Evolutionary conservation across 2,797 vertebrate genomes (phyloP).

Genomic region (Ctenosaura bakeri): DNA sequence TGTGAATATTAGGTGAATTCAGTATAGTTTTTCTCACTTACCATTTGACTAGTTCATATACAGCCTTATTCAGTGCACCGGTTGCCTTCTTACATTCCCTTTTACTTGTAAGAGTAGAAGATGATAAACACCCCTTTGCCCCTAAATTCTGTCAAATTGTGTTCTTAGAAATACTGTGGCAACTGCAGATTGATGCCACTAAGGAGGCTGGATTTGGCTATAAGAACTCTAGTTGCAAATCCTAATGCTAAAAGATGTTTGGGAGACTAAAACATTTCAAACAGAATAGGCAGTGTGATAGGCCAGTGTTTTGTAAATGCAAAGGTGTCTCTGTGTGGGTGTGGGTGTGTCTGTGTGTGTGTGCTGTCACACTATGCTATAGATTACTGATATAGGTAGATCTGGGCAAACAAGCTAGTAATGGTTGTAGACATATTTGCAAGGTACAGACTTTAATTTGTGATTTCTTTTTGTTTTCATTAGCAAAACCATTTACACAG

Average conservation of each 20-base stretch:
- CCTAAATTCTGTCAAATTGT: neutral
- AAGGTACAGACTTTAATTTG: constrained; percentile 25
- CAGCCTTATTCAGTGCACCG: neutral
- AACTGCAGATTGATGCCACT: neutral
- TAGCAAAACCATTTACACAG: constrained; percentile 91
- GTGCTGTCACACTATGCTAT: neutral
- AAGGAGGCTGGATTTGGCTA: neutral
- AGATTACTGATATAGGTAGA: no score
- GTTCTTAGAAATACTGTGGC: neutral
- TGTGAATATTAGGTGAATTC: neutral
- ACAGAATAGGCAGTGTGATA: no score
- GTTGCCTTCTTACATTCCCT: neutral
- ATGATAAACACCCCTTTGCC: neutral
- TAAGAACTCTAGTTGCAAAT: neutral
- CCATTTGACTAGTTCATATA: neutral
- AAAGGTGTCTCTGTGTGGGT: no score
- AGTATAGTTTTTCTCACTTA: neutral
- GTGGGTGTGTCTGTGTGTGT: no score
- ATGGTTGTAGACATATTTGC: neutral
- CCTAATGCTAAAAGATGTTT: neutral
- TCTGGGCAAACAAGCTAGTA: neutral
- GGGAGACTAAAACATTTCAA: no score
- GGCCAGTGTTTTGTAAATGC: neutral
- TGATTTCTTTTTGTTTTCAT: constrained; percentile 45
- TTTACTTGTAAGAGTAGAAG: neutral